Percentiles rank a stretch among this genome's conserved stretches.
Conservation (phyloP, 2,113 vertebrate genomes). For the Plectropomus leopardus region DNA sequence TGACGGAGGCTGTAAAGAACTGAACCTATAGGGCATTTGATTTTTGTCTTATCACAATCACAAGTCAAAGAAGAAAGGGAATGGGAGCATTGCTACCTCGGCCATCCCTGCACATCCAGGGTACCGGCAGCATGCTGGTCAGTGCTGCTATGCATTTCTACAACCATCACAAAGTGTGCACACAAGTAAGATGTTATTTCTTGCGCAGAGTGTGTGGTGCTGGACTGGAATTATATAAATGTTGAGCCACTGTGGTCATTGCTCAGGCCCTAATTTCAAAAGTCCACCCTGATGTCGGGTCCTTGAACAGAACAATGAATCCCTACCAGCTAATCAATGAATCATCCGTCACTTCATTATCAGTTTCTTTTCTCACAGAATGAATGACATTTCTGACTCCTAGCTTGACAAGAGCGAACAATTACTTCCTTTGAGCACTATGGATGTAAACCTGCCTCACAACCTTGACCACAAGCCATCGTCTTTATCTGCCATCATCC, state of each 20-base stretch:
- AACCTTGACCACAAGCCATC: conserved; percentile 55
- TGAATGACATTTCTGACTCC: not conserved
- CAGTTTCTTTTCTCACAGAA: conserved; percentile 20
- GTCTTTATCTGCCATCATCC: conserved; percentile 51
- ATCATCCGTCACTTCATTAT: conserved; percentile 5
- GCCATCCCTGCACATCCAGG: not conserved
- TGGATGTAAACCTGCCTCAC: conserved; percentile 21
- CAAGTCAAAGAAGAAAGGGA: conserved; percentile 37
- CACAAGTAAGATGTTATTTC: too few relatives aligned
- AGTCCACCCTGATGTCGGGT: not conserved
- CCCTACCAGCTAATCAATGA: conserved; percentile 23
- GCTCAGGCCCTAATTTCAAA: not conserved
- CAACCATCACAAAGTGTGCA: not conserved
- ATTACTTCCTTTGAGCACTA: not conserved
- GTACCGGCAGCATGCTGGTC: too few relatives aligned
- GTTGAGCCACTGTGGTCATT: too few relatives aligned
- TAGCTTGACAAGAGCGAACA: not conserved
- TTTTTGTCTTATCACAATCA: conserved; percentile 35
- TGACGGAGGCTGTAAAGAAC: conserved; percentile 31
- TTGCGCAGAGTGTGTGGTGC: too few relatives aligned
- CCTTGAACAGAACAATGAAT: conserved; percentile 27
- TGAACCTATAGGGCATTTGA: not conserved
- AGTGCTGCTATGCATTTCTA: too few relatives aligned
- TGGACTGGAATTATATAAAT: too few relatives aligned
- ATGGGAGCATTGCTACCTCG: not conserved